These are phyloP conservation scores for Melolontha melolontha DNA, from an alignment of 2,888 invertebrate genomes.

Conservation along the genomic window DNA sequence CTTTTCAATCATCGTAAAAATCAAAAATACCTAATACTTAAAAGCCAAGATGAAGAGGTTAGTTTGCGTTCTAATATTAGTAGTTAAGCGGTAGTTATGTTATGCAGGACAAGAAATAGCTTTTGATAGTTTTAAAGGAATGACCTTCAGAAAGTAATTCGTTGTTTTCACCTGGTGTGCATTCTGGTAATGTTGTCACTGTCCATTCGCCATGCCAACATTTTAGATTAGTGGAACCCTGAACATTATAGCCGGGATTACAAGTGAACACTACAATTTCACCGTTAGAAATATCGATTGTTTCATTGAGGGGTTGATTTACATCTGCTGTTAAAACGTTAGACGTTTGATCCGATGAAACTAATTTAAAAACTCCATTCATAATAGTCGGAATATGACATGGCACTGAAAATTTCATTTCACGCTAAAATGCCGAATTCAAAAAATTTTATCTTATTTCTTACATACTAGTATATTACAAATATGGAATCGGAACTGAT, in stretches of 20 bases:
- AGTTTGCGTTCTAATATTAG: neutral
- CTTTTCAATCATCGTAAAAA: too few species aligned
- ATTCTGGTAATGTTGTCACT: conserved; percentile 80
- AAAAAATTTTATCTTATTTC: too few species aligned
- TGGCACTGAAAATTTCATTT: conserved; percentile 68
- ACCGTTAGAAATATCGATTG: conserved; percentile 74
- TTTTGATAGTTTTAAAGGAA: too few species aligned
- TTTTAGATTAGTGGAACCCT: conserved; percentile 78
- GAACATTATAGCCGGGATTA: conserved; percentile 76
- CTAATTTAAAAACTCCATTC: conserved; percentile 76
- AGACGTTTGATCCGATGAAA: conserved; percentile 62
- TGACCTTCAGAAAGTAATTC: conserved; percentile 14
- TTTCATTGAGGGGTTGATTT: conserved; percentile 71
- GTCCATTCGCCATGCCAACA: conserved; percentile 90
- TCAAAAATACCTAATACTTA: too few species aligned
- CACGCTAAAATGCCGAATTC: too few species aligned
- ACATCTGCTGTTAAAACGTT: conserved; percentile 61
- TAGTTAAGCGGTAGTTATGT: too few species aligned
- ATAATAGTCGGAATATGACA: conserved; percentile 78
- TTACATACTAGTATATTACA: neutral
- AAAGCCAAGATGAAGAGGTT: neutral
- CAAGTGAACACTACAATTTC: conserved; percentile 83
- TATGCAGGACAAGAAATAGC: too few species aligned
- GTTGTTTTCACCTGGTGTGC: conserved; percentile 74
- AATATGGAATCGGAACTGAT: too few species aligned